These are phyloP conservation scores for Melanotaenia trifasciata DNA, from an alignment of 2,797 vertebrate genomes.

Conservation along the genomic window DNA sequence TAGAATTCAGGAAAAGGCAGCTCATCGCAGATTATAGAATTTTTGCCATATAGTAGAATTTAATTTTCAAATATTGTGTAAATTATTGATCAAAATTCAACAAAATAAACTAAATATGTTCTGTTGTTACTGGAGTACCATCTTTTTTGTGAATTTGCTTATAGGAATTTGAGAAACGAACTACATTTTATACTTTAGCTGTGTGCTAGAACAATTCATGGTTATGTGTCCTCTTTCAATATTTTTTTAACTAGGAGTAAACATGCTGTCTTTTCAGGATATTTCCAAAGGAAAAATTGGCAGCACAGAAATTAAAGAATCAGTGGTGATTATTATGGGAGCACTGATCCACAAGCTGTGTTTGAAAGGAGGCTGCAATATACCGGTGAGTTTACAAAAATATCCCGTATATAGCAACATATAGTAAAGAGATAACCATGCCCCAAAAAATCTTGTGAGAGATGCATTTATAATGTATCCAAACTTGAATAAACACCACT, in stretches of 20 bases:
- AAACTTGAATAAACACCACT: background rate
- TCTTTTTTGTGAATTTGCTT: background rate
- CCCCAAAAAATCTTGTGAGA: background rate
- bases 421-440: background rate
- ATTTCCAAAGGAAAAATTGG: slow-evolving; percentile 89
- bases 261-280: slow-evolving; percentile 76
- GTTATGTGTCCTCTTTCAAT: background rate
- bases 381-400: slow-evolving; percentile 85
- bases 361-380: slow-evolving; percentile 87
- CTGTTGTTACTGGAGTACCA: background rate
- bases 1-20: background rate
- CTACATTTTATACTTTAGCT: background rate
- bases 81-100: background rate
- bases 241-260: background rate
- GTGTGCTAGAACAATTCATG: background rate
- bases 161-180: background rate
- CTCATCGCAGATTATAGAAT: background rate
- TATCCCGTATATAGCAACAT: background rate
- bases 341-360: slow-evolving; percentile 92
- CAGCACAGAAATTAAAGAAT: slow-evolving; percentile 92
- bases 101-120: background rate
- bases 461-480: background rate
- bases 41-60: background rate
- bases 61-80: background rate
- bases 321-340: slow-evolving; percentile 92